A percentile compares a stretch with the other conserved stretches of the same genome.
These are phyloP conservation scores for Calliphora vicina DNA, from an alignment of 1,140 invertebrate species.

Conservation along the genomic window DNA sequence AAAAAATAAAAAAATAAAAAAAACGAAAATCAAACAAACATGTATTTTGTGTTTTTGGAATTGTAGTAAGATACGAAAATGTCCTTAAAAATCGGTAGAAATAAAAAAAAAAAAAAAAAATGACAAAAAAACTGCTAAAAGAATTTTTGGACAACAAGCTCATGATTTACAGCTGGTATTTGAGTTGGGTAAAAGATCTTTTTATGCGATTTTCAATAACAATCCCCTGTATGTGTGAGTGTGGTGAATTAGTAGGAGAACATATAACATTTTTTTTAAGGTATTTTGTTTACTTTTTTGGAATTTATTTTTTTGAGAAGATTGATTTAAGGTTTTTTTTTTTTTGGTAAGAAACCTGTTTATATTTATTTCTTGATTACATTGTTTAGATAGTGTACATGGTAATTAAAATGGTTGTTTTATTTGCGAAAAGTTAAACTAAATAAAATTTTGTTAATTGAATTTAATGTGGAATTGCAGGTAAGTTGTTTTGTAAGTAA, in stretches of 20 bases:
- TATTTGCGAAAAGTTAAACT: neutral
- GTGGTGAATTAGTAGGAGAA: neutral
- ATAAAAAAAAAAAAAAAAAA: neutral
- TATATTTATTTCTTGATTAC: neutral
- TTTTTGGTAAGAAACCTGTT: neutral
- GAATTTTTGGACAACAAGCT: neutral
- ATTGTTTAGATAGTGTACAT: neutral
- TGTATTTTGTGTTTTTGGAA: neutral
- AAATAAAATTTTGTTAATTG: neutral
- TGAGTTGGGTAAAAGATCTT: neutral
- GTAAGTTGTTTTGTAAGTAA: too few species aligned
- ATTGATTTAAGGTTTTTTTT: neutral
- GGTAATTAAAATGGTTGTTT: neutral
- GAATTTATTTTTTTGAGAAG: neutral
- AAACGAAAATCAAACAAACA: neutral
- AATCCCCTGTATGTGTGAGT: too few species aligned
- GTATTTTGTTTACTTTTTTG: neutral
- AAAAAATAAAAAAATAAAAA: neutral
- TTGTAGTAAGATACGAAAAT: neutral
- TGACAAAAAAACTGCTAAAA: neutral
- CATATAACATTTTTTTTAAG: neutral
- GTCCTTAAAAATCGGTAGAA: neutral
- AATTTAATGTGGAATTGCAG: neutral
- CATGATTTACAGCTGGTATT: neutral
- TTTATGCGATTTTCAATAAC: neutral